Conservation (phyloP, 2,797 vertebrate species). For the Benthosema pterotum region DNA sequence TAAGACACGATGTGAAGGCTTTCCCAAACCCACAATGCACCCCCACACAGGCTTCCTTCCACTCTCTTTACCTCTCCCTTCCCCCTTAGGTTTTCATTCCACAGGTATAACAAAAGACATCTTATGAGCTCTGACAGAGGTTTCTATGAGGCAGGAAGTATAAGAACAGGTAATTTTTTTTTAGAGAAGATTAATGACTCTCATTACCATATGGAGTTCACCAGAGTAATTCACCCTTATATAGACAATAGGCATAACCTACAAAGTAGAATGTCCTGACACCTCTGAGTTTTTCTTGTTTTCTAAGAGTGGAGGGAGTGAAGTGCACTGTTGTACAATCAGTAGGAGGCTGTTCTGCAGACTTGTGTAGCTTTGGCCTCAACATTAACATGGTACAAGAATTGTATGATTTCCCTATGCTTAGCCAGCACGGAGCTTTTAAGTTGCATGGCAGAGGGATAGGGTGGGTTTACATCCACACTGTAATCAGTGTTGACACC, state of each 20-base stretch:
- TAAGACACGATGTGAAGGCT: constrained; percentile 54
- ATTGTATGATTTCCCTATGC: constrained; percentile 14
- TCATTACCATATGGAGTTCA: constrained; percentile 61
- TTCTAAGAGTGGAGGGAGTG: constrained; percentile 5
- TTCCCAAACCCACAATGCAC: not conserved
- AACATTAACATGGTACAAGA: not conserved
- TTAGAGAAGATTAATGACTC: constrained; percentile 69
- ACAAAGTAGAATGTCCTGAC: constrained; percentile 7
- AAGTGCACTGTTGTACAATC: not conserved
- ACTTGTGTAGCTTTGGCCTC: not conserved
- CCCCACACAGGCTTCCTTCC: constrained; percentile 40
- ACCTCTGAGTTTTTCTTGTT: constrained; percentile 14
- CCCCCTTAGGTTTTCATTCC: constrained; percentile 62
- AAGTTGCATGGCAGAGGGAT: constrained; percentile 30
- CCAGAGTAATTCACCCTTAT: constrained; percentile 57
- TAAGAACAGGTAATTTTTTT: constrained; percentile 68
- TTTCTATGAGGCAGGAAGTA: constrained; percentile 45
- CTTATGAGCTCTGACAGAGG: constrained; percentile 55
- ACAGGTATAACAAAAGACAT: constrained; percentile 79
- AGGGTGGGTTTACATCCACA: constrained; percentile 74
- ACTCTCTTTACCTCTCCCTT: constrained; percentile 44
- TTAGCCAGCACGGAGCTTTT: constrained; percentile 22
- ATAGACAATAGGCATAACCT: constrained; percentile 41
- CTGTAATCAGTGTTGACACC: too few species aligned
- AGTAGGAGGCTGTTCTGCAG: not conserved